phyloP scores from a whole-genome alignment of 2,113 vertebrate species.

The Haemorhous mexicanus region DNA sequence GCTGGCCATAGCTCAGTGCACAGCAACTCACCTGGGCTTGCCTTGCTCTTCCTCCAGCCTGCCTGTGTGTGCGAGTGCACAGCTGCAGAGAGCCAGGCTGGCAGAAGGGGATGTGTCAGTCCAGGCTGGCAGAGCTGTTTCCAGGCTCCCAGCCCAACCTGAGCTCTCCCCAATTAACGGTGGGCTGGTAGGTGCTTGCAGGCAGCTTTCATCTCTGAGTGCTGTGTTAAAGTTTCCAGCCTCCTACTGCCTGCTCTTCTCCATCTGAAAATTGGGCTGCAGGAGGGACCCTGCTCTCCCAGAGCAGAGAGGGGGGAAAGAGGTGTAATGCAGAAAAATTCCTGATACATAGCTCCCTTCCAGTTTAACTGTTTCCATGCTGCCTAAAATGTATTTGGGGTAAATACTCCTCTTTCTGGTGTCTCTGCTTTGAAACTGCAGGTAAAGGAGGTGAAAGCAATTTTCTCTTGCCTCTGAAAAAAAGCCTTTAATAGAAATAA shows the following conservation, averaged over 20 bases:
- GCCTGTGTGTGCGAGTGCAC: background rate
- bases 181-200: background rate
- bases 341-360: background rate
- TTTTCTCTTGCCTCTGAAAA: background rate
- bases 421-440: background rate
- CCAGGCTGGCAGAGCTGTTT: background rate
- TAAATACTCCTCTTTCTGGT: background rate
- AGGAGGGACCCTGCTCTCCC: background rate
- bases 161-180: background rate
- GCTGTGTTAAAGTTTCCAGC: background rate
- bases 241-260: background rate
- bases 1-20: constrained; percentile 27
- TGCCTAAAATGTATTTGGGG: background rate
- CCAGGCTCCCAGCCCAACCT: constrained; percentile 38
- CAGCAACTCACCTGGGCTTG: constrained; percentile 61
- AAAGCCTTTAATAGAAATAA: background rate
- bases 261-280: background rate
- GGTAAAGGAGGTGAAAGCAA: background rate
- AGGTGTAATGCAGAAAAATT: background rate
- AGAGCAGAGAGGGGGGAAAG: background rate
- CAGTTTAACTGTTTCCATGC: background rate
- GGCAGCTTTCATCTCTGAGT: background rate
- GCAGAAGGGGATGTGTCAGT: constrained; percentile 12
- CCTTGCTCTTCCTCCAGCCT: background rate
- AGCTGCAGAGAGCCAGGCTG: constrained; percentile 27